phyloP scores from a whole-genome alignment of 2,888 invertebrate genomes.

The Oligia fasciuncula region DNA sequence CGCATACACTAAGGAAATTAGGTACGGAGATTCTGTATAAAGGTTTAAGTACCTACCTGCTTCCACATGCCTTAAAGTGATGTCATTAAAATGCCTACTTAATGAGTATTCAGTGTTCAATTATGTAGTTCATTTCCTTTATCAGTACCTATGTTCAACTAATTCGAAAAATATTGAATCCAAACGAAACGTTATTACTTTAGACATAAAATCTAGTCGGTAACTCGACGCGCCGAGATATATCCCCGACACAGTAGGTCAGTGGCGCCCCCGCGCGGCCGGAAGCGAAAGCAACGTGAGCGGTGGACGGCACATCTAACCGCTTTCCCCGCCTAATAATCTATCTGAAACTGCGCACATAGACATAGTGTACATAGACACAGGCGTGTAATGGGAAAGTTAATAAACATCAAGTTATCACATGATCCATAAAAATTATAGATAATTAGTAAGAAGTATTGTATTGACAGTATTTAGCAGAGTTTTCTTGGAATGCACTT shows the following conservation, averaged over 20 bases:
- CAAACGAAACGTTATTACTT: conserved; percentile 10
- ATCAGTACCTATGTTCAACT: background rate
- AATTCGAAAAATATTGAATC: background rate
- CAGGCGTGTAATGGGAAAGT: conserved; percentile 47
- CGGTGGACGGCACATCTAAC: conserved; percentile 57
- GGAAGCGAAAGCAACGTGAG: conserved; percentile 78
- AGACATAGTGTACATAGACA: conserved; percentile 24
- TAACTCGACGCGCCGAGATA: conserved; percentile 10
- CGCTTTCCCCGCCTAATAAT: conserved; percentile 70
- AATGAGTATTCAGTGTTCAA: background rate
- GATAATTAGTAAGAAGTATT: background rate
- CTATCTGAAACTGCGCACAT: conserved; percentile 45
- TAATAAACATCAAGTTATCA: conserved; percentile 24
- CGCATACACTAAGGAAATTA: conserved; percentile 1
- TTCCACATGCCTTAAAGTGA: background rate
- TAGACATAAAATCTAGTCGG: conserved; percentile 24
- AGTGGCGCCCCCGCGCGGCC: conserved; percentile 76
- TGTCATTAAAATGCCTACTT: background rate
- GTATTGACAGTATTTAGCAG: background rate
- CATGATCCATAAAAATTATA: conserved; percentile 2
- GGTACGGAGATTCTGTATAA: background rate
- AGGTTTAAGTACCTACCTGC: background rate
- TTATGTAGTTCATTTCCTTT: background rate
- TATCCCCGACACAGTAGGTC: conserved; percentile 59
- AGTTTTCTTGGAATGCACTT: background rate